Base-by-base conservation (phyloP, 2,888 invertebrate species). In the Gasteruption jaculator region DNA sequence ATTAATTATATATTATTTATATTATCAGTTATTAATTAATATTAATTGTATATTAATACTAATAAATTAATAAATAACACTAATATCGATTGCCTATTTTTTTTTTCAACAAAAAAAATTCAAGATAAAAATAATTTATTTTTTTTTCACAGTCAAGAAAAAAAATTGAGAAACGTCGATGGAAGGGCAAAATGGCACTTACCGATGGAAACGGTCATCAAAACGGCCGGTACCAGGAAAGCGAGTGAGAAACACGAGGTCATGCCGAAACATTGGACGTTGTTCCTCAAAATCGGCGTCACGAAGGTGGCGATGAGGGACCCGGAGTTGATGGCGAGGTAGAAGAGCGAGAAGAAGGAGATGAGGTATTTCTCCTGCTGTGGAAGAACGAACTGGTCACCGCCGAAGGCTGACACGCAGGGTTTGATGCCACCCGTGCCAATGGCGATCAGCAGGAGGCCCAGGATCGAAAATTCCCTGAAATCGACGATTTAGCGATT, bases 381-480 rank as follows among this genome's bases (percentile, higher is more conserved):
- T 0, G 88, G 88, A 33, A 89, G 56, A 33, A 80, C 75, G 70
- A 94, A 93, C 72, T 94, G 95, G 68, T 96, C 95, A 0, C 94
- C 95, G 1, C 95, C 96, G 68, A 96, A 95, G 0, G 95, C 91
- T 0, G 91, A 80, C 0, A 96, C 94, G 61, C 94, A 95, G 0
- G 95, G 94, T 63, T 96, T 96, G 56, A 96, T 96, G 2, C 94
- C 94, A 2, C 95, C 95, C 0, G 93, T 92, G 0, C 93, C 94
- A 10, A 93, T 58, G 0, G 92, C 92, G 56, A 96, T 90, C 18
- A 87, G 70, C 0, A 84, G 53, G 11, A 89, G 71, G 1, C 85
- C 85, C 15, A 84, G 3, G 18, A 86, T 75, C n/a, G 83, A 80
- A 33, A 80, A 76, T 54, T 73, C 71, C 54, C 84, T 85, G 73